Evolutionary conservation across 2,888 invertebrate species (phyloP), one percentile per base, ranked within the genome.

Genomic region (Andrena flavipes): DNA sequence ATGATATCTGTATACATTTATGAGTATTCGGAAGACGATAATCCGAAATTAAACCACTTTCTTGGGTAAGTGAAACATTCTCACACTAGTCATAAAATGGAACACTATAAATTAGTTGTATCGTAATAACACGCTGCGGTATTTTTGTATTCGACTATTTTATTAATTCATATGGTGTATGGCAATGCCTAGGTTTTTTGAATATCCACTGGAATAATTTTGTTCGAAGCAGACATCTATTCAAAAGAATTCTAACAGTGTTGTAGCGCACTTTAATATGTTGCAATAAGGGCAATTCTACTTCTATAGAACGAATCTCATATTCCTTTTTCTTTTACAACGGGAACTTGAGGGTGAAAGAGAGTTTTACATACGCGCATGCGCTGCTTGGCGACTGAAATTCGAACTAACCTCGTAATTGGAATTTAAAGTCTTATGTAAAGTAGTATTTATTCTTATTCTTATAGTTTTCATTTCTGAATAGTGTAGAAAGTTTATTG

Each of bases 361-460:
- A 30, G 8, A 35, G 10, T 10, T 42, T 4, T 49, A 13, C 8
- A 23, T 30, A 48, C 35, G 79, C 80, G 79, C 80, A 73, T 79
- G 80, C 79, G 80, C 68, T 64, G 49, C 49, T 63, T 49, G 30
- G 63, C 56, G 73, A 67, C 63, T 73, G 29, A 63, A 56, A 59
- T 68, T 79, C 63, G 67, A 80, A 80, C 68, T 73, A 79, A 59
- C 49, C 56, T 72, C 16, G 49, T 73, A 79, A 73, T 29, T 68
- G 62, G 49, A 73, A 59, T 80, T 63, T 59, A 79, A 80, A 68
- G 20, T 73, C 20, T 68, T 30, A 65, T 49, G 29, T 64, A 63
- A 68, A 73, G 68, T 56, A 62, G 26, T 33, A 26, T 59, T 30
- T 49, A 16, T 30, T 51, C 26, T 62, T 26, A 3, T 29, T 16